Percentiles rank a stretch among this genome's conserved stretches.
Evolutionary conservation across 2,888 invertebrate species (phyloP).

Genomic region (Drosophila subquinaria): DNA sequence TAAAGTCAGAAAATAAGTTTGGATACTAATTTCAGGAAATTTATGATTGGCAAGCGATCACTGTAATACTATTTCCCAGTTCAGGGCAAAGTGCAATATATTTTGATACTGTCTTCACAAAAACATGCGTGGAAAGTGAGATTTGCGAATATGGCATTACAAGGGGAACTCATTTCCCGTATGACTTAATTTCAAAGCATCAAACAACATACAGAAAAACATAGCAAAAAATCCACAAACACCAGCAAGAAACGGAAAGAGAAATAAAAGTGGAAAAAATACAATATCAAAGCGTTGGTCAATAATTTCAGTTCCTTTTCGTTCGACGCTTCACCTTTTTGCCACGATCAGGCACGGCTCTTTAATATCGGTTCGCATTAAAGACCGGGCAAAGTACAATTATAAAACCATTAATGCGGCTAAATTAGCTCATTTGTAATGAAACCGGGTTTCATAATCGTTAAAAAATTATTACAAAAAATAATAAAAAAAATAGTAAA

Average conservation of each 20-base stretch:
- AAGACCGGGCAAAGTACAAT: slow-evolving; percentile 57
- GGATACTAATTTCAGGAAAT: not conserved
- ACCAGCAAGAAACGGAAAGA: slow-evolving; percentile 3
- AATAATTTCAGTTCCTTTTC: slow-evolving; percentile 18
- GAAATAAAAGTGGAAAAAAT: not conserved
- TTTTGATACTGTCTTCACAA: slow-evolving; percentile 5
- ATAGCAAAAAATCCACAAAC: slow-evolving; percentile 2
- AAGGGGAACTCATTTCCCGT: slow-evolving; percentile 30
- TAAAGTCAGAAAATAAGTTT: too few relatives aligned
- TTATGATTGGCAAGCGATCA: not conserved
- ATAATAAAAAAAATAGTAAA: slow-evolving; percentile 5
- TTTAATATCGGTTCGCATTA: slow-evolving; percentile 47
- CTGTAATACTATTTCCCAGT: not conserved
- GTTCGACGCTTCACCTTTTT: slow-evolving; percentile 16
- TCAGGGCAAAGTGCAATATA: not conserved
- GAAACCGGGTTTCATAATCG: slow-evolving; percentile 65
- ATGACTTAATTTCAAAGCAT: slow-evolving; percentile 55
- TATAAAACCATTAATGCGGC: slow-evolving; percentile 72
- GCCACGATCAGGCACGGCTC: slow-evolving; percentile 1
- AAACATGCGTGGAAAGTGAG: slow-evolving; percentile 30
- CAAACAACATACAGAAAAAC: slow-evolving; percentile 4
- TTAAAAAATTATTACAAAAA: slow-evolving; percentile 50
- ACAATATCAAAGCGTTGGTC: slow-evolving; percentile 31
- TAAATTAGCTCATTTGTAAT: slow-evolving; percentile 76
- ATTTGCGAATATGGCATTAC: slow-evolving; percentile 11